phyloP scores from a whole-genome alignment of 2,797 vertebrate genomes.

The Buphagus erythrorhynchus region DNA sequence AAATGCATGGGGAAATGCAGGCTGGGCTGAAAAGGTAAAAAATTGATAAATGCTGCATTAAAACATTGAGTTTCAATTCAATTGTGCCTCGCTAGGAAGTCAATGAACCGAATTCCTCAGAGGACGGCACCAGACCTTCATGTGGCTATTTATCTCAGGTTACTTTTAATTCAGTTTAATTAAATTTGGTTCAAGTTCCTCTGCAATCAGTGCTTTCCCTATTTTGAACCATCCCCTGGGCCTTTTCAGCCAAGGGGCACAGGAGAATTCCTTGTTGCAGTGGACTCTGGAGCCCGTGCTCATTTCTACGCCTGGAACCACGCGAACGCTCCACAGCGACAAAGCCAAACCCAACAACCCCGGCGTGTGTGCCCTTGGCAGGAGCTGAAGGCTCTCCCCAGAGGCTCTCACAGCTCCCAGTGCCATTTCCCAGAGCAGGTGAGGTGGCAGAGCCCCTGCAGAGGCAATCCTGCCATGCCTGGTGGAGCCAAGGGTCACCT shows the following conservation, averaged over 20 bases:
- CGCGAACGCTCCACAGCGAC: not conserved
- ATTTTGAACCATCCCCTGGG: not conserved
- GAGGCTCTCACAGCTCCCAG: not conserved
- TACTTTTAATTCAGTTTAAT: not conserved
- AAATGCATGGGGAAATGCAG: not conserved
- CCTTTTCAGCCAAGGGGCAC: not conserved
- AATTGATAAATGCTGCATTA: not conserved
- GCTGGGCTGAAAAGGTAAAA: not conserved
- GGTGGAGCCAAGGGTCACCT: not conserved
- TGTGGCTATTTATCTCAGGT: not conserved
- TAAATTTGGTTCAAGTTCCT: not conserved
- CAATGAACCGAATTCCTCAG: not conserved
- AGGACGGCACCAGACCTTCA: not conserved
- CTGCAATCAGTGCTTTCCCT: not conserved
- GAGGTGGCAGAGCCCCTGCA: not conserved
- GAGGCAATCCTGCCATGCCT: not conserved
- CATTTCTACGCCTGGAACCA: not conserved
- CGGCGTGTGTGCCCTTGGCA: not conserved
- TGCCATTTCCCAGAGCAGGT: not conserved
- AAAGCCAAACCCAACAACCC: not conserved
- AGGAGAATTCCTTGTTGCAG: not conserved
- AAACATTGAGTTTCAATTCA: not conserved
- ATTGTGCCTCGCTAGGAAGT: not conserved
- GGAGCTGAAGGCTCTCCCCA: not conserved
- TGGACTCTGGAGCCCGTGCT: not conserved